Evolutionary conservation across 2,888 invertebrate species (phyloP).

Genomic region (Aphidius colemani): DNA sequence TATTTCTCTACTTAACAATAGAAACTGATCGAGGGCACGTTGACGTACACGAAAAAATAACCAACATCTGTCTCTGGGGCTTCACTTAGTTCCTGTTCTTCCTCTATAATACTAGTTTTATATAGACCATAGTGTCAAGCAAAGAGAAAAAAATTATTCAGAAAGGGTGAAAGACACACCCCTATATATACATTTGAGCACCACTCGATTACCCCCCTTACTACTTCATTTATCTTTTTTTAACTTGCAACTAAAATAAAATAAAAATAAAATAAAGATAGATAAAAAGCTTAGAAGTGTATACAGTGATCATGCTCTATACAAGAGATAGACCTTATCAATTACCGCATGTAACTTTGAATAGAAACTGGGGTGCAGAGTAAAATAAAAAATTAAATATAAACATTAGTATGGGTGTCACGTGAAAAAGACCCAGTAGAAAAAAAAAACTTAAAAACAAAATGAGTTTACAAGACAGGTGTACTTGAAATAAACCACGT

Average conservation of each 20-base stretch:
- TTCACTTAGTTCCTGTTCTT: slow-evolving; percentile 35
- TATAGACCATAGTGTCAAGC: not conserved
- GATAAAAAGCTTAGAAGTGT: too few relatives aligned
- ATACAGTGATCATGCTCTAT: too few relatives aligned
- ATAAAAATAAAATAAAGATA: too few relatives aligned
- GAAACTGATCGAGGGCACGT: slow-evolving; percentile 41
- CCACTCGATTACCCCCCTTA: not conserved
- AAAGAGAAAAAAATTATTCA: not conserved
- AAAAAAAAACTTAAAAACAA: too few relatives aligned
- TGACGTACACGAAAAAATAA: slow-evolving; percentile 39
- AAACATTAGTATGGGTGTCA: not conserved
- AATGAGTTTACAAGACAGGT: not conserved
- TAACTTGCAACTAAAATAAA: not conserved
- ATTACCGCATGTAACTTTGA: not conserved
- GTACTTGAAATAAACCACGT: slow-evolving; percentile 6
- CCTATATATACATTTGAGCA: slow-evolving; percentile 12
- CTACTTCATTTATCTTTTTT: not conserved
- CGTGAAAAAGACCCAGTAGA: too few relatives aligned
- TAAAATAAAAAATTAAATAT: not conserved
- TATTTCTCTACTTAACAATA: slow-evolving; percentile 38
- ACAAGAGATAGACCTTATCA: not conserved
- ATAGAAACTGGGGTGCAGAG: not conserved
- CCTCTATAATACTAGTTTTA: not conserved
- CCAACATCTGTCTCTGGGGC: slow-evolving; percentile 47
- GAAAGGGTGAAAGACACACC: slow-evolving; percentile 17